Percentiles rank a stretch among this genome's conserved stretches.
Conservation (phyloP, 2,113 vertebrate species). For the Setophaga kirtlandii region DNA sequence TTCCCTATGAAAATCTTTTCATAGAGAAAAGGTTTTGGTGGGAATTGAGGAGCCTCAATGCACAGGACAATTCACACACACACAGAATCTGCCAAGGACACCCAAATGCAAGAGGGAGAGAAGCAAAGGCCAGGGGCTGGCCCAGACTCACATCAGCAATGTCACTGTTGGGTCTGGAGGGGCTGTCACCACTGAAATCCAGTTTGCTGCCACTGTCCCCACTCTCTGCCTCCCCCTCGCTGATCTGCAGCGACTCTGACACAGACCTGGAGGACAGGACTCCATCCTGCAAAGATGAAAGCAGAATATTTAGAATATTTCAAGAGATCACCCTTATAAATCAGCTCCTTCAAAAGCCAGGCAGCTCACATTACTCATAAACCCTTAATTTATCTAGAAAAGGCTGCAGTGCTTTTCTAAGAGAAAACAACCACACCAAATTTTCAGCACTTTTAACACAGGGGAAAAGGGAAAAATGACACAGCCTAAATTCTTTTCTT, state of each 20-base stretch:
- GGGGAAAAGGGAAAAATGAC: background rate
- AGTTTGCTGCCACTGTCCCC: conserved; percentile 64
- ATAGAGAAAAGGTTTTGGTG: background rate
- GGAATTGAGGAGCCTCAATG: background rate
- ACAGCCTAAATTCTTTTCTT: rapidly evolving
- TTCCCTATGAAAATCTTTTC: background rate
- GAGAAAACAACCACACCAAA: background rate
- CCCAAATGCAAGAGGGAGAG: background rate
- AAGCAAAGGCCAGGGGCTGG: background rate
- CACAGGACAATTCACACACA: background rate
- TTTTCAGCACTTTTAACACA: background rate
- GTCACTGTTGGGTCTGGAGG: conserved; percentile 73
- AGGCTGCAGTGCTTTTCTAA: background rate
- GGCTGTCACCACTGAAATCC: conserved; percentile 72
- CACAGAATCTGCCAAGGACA: background rate
- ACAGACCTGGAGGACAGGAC: conserved; percentile 48
- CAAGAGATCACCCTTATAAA: background rate
- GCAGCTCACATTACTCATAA: background rate
- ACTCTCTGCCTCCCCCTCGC: conserved; percentile 80
- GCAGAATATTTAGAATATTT: background rate
- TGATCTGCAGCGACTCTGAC: conserved; percentile 69
- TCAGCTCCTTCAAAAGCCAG: background rate
- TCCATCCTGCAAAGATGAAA: conserved; percentile 65
- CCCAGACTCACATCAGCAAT: conserved; percentile 73
- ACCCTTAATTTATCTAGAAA: background rate